Base-by-base conservation (phyloP, 2,113 vertebrate species). In the Ictalurus punctatus region DNA sequence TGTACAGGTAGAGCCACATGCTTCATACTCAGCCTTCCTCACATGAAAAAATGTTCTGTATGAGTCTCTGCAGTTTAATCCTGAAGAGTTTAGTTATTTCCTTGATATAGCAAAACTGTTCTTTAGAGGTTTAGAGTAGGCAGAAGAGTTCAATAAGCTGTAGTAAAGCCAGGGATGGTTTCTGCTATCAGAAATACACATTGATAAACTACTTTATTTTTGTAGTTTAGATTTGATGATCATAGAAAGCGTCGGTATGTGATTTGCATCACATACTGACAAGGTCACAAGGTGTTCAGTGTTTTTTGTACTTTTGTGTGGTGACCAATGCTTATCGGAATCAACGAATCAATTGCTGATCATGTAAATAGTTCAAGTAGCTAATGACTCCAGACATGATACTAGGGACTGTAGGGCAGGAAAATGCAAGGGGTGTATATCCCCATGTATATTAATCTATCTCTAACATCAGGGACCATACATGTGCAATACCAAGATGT, bases 1-100 rank as follows among this genome's bases (percentile, higher is more conserved):
- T 0, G 98, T 99, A 91, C 98, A 99, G 98, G 98, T 99, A 84
- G 27, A 71, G 74, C 40, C 9, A 2, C 63, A 61, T 27, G 34
- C 25, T 83, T 63, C 6, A 44, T 40, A 37, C 54, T 34, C 21
- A 27, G 25, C 25, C 14, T 59, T 58, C 19, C 17, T 59, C 23
- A 59, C 30, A 23, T 82, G 30, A 82, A 59, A 2, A 82, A 82
- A 82, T 23, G 16, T 30, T 17, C 12, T 23, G 23, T 52, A 52
- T 52, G 1, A 52, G 48, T 52, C 48, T 1, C 48, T 52, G 6
- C 80, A 23, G n/a, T 82, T 8, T 34, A 17, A 21, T 81, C 9
- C 54, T 56, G 16, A 59, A 21, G 17, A 34, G n/a, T 59, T 59
- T 59, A 2, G 30, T 34, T 21, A 83, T 12, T 37, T 61, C 21